A percentile compares a stretch with the other conserved stretches of the same genome.
Conservation (phyloP, 1,140 invertebrate genomes). For the Acyrthosiphon pisum region DNA sequence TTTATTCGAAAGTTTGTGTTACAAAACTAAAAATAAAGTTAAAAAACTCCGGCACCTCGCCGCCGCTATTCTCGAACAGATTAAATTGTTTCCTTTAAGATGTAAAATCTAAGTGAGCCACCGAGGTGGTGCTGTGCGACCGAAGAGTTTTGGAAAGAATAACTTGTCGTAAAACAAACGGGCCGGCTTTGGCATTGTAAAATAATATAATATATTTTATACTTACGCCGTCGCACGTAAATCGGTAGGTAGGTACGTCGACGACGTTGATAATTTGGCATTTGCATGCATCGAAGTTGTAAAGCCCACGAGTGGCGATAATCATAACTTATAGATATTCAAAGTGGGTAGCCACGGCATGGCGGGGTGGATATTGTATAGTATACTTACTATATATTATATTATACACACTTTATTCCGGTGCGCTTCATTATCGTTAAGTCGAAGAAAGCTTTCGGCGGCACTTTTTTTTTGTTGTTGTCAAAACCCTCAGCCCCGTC, state of each 20-base stretch:
- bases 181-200: not conserved
- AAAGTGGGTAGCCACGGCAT: not conserved
- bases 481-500: not conserved
- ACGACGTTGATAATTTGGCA: constrained; percentile 39
- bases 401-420: not conserved
- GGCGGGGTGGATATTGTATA: not conserved
- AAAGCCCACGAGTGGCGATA: constrained; percentile 49
- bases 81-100: not conserved
- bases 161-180: constrained; percentile 20
- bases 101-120: not conserved
- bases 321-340: constrained; percentile 56
- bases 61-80: not conserved
- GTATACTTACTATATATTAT: not conserved
- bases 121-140: not conserved
- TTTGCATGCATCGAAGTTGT: constrained; percentile 52
- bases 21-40: not conserved
- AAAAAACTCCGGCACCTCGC: not conserved
- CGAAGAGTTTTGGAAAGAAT: not conserved
- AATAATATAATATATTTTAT: not conserved
- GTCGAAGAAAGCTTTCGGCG: constrained; percentile 35
- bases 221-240: constrained; percentile 17
- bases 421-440: constrained; percentile 55
- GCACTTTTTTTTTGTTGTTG: not conserved
- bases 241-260: not conserved
- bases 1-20: not conserved